These are phyloP conservation scores for Chloroclystis v-ata DNA, from an alignment of 2,888 invertebrate genomes.

Conservation along the genomic window DNA sequence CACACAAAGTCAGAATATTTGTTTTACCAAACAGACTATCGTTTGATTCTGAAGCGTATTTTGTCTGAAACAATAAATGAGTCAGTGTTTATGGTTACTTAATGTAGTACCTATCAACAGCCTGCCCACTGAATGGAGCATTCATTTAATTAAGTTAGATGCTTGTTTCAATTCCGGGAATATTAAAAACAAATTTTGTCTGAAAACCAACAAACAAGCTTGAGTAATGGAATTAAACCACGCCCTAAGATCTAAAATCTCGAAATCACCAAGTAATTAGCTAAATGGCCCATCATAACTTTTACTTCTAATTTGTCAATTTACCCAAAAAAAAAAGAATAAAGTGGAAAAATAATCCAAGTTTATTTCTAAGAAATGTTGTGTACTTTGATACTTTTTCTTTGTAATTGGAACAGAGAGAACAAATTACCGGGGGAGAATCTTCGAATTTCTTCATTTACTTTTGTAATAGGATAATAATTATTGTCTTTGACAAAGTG, in stretches of 20 bases:
- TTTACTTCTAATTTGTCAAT: conserved; percentile 41
- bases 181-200: too few relatives aligned
- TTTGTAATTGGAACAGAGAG: conserved; percentile 49
- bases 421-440: conserved; percentile 47
- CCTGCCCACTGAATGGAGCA: too few relatives aligned
- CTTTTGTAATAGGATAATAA: conserved; percentile 54
- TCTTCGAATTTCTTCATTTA: conserved; percentile 53
- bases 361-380: conserved; percentile 40
- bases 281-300: conserved; percentile 41
- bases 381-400: conserved; percentile 43
- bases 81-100: too few relatives aligned
- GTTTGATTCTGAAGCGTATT: too few relatives aligned
- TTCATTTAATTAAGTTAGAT: too few relatives aligned
- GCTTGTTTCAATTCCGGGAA: too few relatives aligned
- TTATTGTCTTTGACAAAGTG: conserved; percentile 46
- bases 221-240: not conserved
- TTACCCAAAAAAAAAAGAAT: conserved; percentile 34
- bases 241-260: conserved; percentile 2
- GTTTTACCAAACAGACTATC: too few relatives aligned
- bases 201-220: not conserved
- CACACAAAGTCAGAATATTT: too few relatives aligned
- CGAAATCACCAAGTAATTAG: conserved; percentile 39
- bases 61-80: too few relatives aligned
- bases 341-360: conserved; percentile 41
- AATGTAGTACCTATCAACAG: too few relatives aligned